Percentiles rank a stretch among this genome's conserved stretches.
These are phyloP conservation scores for Azorinus chamasolen DNA, from an alignment of 2,888 invertebrate species.

Conservation along the genomic window DNA sequence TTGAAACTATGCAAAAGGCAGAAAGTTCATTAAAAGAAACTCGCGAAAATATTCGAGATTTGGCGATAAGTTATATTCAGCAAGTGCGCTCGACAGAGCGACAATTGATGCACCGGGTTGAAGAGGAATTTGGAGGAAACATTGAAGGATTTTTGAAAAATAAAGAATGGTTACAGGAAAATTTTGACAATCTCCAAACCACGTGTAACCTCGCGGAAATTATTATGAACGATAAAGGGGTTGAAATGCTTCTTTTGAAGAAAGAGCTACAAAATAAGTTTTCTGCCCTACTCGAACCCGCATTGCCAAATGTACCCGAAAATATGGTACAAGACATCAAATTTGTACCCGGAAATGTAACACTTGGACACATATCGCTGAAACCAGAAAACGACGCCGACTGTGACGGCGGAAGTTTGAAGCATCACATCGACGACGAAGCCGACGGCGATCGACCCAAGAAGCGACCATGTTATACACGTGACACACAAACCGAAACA, in stretches of 20 bases:
- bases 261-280: slow-evolving; percentile 84
- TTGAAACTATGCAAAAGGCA: slow-evolving; percentile 82
- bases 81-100: slow-evolving; percentile 67
- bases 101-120: slow-evolving; percentile 80
- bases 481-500: slow-evolving; percentile 51
- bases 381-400: slow-evolving; percentile 46
- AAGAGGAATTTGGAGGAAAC: slow-evolving; percentile 79
- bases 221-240: slow-evolving; percentile 83
- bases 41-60: slow-evolving; percentile 83
- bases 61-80: slow-evolving; percentile 82
- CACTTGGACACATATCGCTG: slow-evolving; percentile 73
- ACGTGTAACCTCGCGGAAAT: slow-evolving; percentile 83
- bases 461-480: slow-evolving; percentile 48
- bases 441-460: slow-evolving; percentile 27
- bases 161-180: slow-evolving; percentile 80
- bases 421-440: slow-evolving; percentile 32
- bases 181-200: slow-evolving; percentile 80
- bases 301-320: slow-evolving; percentile 72
- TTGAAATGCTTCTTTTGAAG: slow-evolving; percentile 85
- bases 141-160: slow-evolving; percentile 79
- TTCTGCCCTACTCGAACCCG: slow-evolving; percentile 75
- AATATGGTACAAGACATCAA: slow-evolving; percentile 71
- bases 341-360: slow-evolving; percentile 82
- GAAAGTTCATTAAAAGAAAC: slow-evolving; percentile 82
- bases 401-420: slow-evolving; percentile 29